Percentiles rank a stretch among this genome's conserved stretches.
These are phyloP conservation scores for Drosophila atroscutellata DNA, from an alignment of 2,888 invertebrate species.

Conservation along the genomic window DNA sequence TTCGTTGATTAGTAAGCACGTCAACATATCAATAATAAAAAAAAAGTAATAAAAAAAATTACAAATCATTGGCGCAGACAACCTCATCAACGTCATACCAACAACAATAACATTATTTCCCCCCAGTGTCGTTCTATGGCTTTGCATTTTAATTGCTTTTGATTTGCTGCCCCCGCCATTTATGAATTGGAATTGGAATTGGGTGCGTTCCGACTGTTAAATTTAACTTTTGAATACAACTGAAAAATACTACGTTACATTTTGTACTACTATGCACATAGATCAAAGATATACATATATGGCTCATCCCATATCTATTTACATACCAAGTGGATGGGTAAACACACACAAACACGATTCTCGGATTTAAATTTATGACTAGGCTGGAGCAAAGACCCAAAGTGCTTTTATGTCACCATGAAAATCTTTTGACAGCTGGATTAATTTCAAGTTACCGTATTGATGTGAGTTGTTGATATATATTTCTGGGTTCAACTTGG, in stretches of 20 bases:
- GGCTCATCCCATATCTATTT: constrained; percentile 30
- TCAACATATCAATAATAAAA: constrained; percentile 71
- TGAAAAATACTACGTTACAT: constrained; percentile 32
- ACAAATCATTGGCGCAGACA: constrained; percentile 61
- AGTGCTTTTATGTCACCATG: constrained; percentile 14
- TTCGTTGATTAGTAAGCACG: constrained; percentile 76
- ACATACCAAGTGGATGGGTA: constrained; percentile 31
- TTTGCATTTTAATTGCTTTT: constrained; percentile 81
- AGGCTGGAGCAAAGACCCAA: constrained; percentile 7
- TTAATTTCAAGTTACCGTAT: constrained; percentile 14
- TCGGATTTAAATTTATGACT: constrained; percentile 30
- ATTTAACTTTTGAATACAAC: constrained; percentile 61
- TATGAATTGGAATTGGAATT: constrained; percentile 57
- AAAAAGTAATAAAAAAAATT: constrained; percentile 47
- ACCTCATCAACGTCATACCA: constrained; percentile 68
- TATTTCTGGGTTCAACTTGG: not conserved
- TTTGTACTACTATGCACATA: constrained; percentile 19
- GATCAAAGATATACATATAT: constrained; percentile 7
- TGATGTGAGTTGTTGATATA: constrained; percentile 7
- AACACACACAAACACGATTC: constrained; percentile 8
- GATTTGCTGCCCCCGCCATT: constrained; percentile 73
- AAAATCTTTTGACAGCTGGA: constrained; percentile 19
- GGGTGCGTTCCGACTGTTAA: constrained; percentile 68
- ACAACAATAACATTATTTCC: constrained; percentile 39
- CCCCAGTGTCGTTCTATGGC: constrained; percentile 51